A percentile compares a stretch with the other conserved stretches of the same genome.
These are phyloP conservation scores for Catocala nupta DNA, from an alignment of 2,888 invertebrate species.

Conservation along the genomic window DNA sequence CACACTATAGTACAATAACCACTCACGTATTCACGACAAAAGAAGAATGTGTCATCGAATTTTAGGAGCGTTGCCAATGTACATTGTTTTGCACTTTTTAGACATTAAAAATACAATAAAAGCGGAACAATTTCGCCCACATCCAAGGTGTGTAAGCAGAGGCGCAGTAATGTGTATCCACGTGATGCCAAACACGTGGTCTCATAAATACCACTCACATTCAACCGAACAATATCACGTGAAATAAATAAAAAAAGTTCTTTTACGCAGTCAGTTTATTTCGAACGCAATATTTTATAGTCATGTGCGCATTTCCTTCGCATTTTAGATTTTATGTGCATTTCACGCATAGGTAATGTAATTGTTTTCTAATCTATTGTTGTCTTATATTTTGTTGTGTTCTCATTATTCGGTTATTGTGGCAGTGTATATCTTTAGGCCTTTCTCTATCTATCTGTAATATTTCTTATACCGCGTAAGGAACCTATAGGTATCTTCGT, in stretches of 20 bases:
- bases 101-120: too few species aligned
- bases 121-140: not conserved
- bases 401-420: too few species aligned
- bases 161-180: not conserved
- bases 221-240: not conserved
- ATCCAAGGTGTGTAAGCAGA: not conserved
- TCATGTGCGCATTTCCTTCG: not conserved
- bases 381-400: too few species aligned
- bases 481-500: too few species aligned
- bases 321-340: too few species aligned
- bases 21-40: not conserved
- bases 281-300: not conserved
- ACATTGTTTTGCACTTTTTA: not conserved
- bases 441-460: too few species aligned
- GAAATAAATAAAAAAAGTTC: not conserved
- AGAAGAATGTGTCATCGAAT: not conserved
- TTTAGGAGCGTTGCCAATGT: not conserved
- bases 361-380: too few species aligned
- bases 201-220: slow-evolving; percentile 5
- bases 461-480: too few species aligned
- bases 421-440: too few species aligned
- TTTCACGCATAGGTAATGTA: too few species aligned
- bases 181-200: slow-evolving; percentile 7
- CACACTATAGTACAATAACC: not conserved
- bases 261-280: slow-evolving; percentile 2